phyloP scores from a whole-genome alignment of 2,888 invertebrate species.

The Epinotia ramella region DNA sequence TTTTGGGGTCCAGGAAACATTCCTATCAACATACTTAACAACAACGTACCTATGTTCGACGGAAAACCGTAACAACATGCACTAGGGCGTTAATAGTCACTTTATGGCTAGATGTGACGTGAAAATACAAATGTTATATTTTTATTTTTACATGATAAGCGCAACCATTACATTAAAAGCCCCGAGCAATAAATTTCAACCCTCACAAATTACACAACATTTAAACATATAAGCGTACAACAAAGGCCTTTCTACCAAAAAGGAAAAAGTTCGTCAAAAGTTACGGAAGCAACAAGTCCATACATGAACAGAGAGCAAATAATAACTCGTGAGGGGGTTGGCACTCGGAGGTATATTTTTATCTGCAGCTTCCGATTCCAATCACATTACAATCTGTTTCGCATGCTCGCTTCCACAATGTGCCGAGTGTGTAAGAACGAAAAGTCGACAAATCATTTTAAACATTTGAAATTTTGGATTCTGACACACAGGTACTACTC shows the following conservation, averaged over 20 bases:
- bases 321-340: slow-evolving; percentile 32
- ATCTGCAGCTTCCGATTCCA: neutral
- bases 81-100: no score
- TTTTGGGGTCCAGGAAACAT: no score
- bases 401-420: neutral
- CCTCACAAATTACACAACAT: slow-evolving; percentile 2
- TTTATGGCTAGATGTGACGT: no score
- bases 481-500: no score
- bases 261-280: slow-evolving; percentile 32
- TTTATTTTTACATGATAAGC: no score
- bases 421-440: neutral
- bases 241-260: slow-evolving; percentile 28
- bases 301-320: slow-evolving; percentile 30
- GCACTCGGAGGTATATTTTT: neutral
- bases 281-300: slow-evolving; percentile 37
- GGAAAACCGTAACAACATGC: no score
- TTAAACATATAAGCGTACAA: neutral
- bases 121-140: no score
- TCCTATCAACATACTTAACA: no score
- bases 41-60: no score
- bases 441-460: no score
- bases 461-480: no score
- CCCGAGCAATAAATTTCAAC: neutral
- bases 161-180: neutral
- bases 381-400: neutral